Evolutionary conservation across 2,797 vertebrate genomes (phyloP).

Genomic region (Peromyscus aztecus): DNA sequence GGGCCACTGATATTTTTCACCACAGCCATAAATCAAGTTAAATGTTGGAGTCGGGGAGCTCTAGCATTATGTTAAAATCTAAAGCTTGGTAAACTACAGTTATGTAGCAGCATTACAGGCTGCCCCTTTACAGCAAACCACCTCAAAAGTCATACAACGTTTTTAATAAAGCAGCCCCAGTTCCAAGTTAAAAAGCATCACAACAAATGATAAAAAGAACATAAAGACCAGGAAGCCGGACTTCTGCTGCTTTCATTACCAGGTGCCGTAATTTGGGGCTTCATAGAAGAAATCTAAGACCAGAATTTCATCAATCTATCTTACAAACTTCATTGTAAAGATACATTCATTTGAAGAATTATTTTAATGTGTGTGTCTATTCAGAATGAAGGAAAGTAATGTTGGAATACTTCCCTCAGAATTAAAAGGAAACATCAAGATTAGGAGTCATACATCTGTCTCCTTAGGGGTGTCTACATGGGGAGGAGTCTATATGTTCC

Average conservation of each 20-base stretch:
- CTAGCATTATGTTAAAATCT: slow-evolving; percentile 83
- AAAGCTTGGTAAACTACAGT: slow-evolving; percentile 75
- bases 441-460: not conserved
- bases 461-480: not conserved
- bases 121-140: slow-evolving; percentile 75
- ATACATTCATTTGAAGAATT: slow-evolving; percentile 12
- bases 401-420: not conserved
- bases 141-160: slow-evolving; percentile 52
- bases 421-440: not conserved
- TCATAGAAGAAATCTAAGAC: slow-evolving; percentile 37
- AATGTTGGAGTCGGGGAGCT: slow-evolving; percentile 82
- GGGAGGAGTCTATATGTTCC: not conserved
- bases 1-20: slow-evolving; percentile 82
- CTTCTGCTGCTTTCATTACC: not conserved
- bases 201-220: slow-evolving; percentile 61
- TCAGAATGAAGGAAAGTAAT: not conserved
- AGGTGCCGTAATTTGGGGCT: not conserved
- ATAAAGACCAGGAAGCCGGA: slow-evolving; percentile 10
- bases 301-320: slow-evolving; percentile 20
- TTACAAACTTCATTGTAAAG: slow-evolving; percentile 2
- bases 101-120: slow-evolving; percentile 68
- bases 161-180: slow-evolving; percentile 52
- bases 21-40: slow-evolving; percentile 87
- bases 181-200: slow-evolving; percentile 49
- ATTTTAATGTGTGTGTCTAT: not conserved